phyloP scores from a whole-genome alignment of 1,140 invertebrate species.

The Drosophila varians region DNA sequence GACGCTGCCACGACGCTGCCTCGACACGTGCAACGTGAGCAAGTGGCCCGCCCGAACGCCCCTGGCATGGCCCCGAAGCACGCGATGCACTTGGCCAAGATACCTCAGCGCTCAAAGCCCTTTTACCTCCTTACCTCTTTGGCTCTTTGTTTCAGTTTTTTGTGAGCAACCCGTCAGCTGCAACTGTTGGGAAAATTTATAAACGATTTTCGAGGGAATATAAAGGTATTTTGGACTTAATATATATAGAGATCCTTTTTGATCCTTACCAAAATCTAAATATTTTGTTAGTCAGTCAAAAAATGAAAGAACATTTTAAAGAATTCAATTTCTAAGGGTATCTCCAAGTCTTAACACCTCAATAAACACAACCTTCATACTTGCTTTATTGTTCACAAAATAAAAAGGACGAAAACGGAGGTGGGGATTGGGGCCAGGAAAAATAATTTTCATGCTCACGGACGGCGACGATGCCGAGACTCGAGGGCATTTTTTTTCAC shows the following conservation, averaged over 20 bases:
- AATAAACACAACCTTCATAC: not conserved
- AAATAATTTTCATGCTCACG: slow-evolving; percentile 79
- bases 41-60: slow-evolving; percentile 44
- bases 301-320: no score
- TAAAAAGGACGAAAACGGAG: not conserved
- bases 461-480: slow-evolving; percentile 54
- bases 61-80: slow-evolving; percentile 56
- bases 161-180: slow-evolving; percentile 37
- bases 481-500: slow-evolving; percentile 74
- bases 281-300: no score
- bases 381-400: slow-evolving; percentile 37
- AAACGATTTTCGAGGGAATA: not conserved
- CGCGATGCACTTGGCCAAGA: slow-evolving; percentile 81
- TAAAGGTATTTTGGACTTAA: not conserved
- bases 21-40: slow-evolving; percentile 56
- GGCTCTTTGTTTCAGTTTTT: slow-evolving; percentile 12
- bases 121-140: slow-evolving; percentile 16
- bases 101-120: slow-evolving; percentile 16
- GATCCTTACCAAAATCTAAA: no score
- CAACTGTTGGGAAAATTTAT: slow-evolving; percentile 71
- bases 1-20: no score
- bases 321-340: slow-evolving; percentile 2
- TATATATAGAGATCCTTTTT: no score
- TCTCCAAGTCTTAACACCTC: not conserved
- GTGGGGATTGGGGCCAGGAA: slow-evolving; percentile 8